Percentiles rank a stretch among this genome's conserved stretches.
Evolutionary conservation across 1,140 invertebrate genomes (phyloP).

Genomic region (Gryon sp.): DNA sequence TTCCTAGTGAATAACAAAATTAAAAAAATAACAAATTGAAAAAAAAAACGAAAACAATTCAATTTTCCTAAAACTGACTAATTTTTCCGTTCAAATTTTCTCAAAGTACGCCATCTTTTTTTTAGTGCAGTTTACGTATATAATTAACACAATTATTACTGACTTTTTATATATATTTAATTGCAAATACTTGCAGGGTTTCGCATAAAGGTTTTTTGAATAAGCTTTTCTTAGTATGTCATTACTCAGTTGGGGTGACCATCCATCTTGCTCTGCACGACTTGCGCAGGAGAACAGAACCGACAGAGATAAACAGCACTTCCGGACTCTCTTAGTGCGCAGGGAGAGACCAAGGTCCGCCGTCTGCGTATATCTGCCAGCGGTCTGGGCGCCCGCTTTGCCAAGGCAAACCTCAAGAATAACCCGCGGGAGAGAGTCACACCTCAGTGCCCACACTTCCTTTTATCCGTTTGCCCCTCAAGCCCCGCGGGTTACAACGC

Average conservation of each 20-base stretch:
- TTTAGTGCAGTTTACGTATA: too few relatives aligned
- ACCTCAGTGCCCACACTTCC: constrained; percentile 79
- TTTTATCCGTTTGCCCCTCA: constrained; percentile 73
- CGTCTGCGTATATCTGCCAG: constrained; percentile 64
- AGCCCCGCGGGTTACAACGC: constrained; percentile 44
- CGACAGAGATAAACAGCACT: constrained; percentile 79
- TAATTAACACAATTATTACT: too few relatives aligned
- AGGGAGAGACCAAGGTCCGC: constrained; percentile 69
- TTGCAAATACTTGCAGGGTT: constrained; percentile 7
- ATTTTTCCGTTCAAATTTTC: too few relatives aligned
- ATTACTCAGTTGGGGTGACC: constrained; percentile 47
- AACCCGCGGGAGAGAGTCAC: constrained; percentile 77
- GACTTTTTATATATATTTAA: constrained; percentile 39
- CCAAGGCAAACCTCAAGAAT: constrained; percentile 68
- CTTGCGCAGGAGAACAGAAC: constrained; percentile 75
- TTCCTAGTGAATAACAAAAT: too few relatives aligned
- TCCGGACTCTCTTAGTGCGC: constrained; percentile 72
- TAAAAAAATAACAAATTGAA: too few relatives aligned
- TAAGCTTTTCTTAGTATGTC: constrained; percentile 27
- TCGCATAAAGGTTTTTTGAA: constrained; percentile 29
- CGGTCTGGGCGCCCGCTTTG: constrained; percentile 32
- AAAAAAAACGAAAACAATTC: too few relatives aligned
- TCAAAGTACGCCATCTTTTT: constrained; percentile 29
- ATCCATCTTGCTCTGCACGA: constrained; percentile 49
- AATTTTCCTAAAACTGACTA: too few relatives aligned